phyloP scores from a whole-genome alignment of 2,113 vertebrate species.

The Gadus chalcogrammus region DNA sequence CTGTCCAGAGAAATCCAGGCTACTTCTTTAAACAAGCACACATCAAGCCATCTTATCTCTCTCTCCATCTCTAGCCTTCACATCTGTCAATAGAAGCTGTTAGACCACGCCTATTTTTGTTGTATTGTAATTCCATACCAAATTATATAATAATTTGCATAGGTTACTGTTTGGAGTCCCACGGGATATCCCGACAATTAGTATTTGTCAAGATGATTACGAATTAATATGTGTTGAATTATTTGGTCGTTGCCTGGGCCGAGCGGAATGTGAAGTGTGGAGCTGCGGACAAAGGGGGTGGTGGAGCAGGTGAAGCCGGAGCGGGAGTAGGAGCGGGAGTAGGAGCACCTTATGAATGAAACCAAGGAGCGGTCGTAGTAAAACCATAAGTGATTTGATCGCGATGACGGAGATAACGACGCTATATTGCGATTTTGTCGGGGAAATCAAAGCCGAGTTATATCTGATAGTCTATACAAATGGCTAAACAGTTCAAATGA shows the following conservation, averaged over 20 bases:
- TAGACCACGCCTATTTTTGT: slow-evolving; percentile 73
- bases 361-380: slow-evolving; percentile 75
- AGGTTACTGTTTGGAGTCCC: slow-evolving; percentile 14
- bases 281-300: slow-evolving; percentile 57
- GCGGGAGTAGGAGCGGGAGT: slow-evolving; percentile 55
- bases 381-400: slow-evolving; percentile 77
- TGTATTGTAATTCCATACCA: slow-evolving; percentile 59
- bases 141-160: slow-evolving; percentile 39
- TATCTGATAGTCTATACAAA: slow-evolving; percentile 21
- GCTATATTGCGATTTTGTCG: slow-evolving; percentile 66
- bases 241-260: slow-evolving; percentile 37
- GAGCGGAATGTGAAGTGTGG: slow-evolving; percentile 39
- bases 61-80: slow-evolving; percentile 66
- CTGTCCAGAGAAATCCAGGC: slow-evolving; percentile 34
- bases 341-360: slow-evolving; percentile 80
- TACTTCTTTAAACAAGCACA: slow-evolving; percentile 55
- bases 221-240: slow-evolving; percentile 32
- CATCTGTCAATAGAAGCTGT: slow-evolving; percentile 62
- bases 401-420: slow-evolving; percentile 65
- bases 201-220: slow-evolving; percentile 33
- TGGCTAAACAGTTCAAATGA: slow-evolving; percentile 10
- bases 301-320: slow-evolving; percentile 71
- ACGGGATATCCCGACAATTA: slow-evolving; percentile 18
- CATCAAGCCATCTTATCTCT: slow-evolving; percentile 70
- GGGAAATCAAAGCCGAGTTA: slow-evolving; percentile 57